Evolutionary conservation across 2,797 vertebrate genomes (phyloP).

Genomic region (Girardinus metallicus): DNA sequence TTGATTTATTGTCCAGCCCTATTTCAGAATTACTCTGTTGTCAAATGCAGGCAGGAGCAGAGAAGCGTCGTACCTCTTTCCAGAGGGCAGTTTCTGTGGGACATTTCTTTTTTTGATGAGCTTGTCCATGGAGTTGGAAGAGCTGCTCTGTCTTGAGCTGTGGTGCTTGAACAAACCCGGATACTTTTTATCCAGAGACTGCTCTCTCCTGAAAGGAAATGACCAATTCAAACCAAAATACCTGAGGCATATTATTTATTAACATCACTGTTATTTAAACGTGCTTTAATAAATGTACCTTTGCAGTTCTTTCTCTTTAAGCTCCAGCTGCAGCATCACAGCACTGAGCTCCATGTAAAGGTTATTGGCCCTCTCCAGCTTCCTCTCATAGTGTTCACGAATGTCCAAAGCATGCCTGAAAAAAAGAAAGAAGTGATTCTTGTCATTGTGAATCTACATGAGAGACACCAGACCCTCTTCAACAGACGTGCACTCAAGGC

Average conservation of each 20-base stretch:
- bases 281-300: conserved; percentile 72
- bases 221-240: conserved; percentile 12
- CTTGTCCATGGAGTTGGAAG: conserved; percentile 93
- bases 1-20: too few relatives aligned
- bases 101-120: conserved; percentile 96
- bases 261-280: conserved; percentile 10
- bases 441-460: conserved; percentile 62
- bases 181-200: conserved; percentile 93
- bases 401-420: conserved; percentile 94
- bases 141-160: conserved; percentile 83
- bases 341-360: conserved; percentile 97
- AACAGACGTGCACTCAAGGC: conserved; percentile 46
- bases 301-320: conserved; percentile 94
- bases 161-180: conserved; percentile 91
- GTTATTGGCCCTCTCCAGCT: conserved; percentile 94
- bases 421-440: conserved; percentile 53
- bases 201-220: conserved; percentile 85
- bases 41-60: conserved; percentile 30
- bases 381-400: conserved; percentile 95
- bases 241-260: too few relatives aligned
- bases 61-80: conserved; percentile 85
- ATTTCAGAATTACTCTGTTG: conserved; percentile 22
- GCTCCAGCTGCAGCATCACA: conserved; percentile 95
- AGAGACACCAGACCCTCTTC: conserved; percentile 48
- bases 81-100: conserved; percentile 90